Base-by-base conservation (phyloP, 2,888 invertebrate species). In the Sinelater perroti region DNA sequence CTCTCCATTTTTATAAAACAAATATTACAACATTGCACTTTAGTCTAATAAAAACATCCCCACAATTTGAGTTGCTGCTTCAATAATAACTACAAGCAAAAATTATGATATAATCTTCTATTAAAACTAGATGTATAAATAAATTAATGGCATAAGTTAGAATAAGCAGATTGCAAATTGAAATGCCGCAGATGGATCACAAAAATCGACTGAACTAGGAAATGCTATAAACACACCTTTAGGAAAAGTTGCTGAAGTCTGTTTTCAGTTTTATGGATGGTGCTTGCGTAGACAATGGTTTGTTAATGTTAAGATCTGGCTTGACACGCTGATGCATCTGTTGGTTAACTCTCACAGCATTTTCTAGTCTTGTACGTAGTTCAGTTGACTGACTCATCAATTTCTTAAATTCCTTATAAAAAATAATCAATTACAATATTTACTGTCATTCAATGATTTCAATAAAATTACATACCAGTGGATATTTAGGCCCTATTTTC, bases 221-320 rank as follows among this genome's bases (percentile, higher is more conserved):
- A 17, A 24, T 24, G 14, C 24, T 40, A 40, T 14, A 40, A 40
- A 40, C 26, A 26, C 24, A 40, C 7, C 14, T 30, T 57, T 57
- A 57, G 14, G 57, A 57, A 73, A 95, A 97, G 80, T 95, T 95
- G 72, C 94, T 94, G 77, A 96, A 97, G 80, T 96, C 93, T 1
- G 95, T 96, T 82, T 94, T 95, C 66, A 96, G 83, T 78, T 94
- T 93, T 73, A 96, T 96, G 46, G 92, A 89, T 56, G 92, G 93
- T 57, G 80, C 79, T 70, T 80, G 81, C 61, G 70, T 73, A 42
- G 74, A 67, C 38, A 72, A 53, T 26, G 75, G 71, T 62, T 82
- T 80, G 52, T 70, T 74, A 45, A 78, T 75, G 60, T 78, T 80
- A 31, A 78, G 72, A 64, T 83, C 82, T 51, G 75, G 76, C 65